Percentiles rank a stretch among this genome's conserved stretches.
Evolutionary conservation across 1,140 invertebrate genomes (phyloP).

Genomic region (Macrostomum lignano): DNA sequence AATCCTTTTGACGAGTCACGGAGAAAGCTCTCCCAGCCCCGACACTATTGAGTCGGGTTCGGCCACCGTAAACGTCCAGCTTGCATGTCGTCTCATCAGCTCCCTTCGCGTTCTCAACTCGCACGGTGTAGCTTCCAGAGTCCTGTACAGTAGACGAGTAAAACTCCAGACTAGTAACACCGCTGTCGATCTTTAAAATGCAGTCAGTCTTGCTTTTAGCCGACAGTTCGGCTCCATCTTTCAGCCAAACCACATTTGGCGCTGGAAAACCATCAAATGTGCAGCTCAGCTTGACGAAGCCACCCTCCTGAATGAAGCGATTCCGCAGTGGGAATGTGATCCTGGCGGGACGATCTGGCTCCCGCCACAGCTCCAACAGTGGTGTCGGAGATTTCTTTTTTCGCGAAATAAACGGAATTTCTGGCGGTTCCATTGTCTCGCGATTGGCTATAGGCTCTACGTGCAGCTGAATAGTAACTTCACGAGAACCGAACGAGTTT

Average conservation of each 20-base stretch:
- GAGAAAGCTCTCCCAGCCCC: too few relatives aligned
- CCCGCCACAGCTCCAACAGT: slow-evolving; percentile 13
- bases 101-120: slow-evolving; percentile 65
- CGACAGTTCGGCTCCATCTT: too few relatives aligned
- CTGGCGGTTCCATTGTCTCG: too few relatives aligned
- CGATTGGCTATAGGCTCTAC: slow-evolving; percentile 64
- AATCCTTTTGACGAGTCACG: too few relatives aligned
- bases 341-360: slow-evolving; percentile 35
- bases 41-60: too few relatives aligned
- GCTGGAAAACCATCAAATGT: slow-evolving; percentile 70
- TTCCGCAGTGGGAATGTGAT: slow-evolving; percentile 89
- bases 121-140: slow-evolving; percentile 73
- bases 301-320: slow-evolving; percentile 58
- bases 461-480: slow-evolving; percentile 83
- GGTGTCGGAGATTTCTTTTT: too few relatives aligned
- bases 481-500: slow-evolving; percentile 78
- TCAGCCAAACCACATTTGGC: slow-evolving; percentile 56
- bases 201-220: too few relatives aligned
- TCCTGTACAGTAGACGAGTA: slow-evolving; percentile 67
- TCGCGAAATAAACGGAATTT: too few relatives aligned
- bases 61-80: slow-evolving; percentile 76
- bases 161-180: slow-evolving; percentile 72
- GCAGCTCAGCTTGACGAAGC: slow-evolving; percentile 60
- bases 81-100: slow-evolving; percentile 72
- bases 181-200: too few relatives aligned